Conservation (phyloP, 2,888 invertebrate species). For the Prenolepis imparis region DNA sequence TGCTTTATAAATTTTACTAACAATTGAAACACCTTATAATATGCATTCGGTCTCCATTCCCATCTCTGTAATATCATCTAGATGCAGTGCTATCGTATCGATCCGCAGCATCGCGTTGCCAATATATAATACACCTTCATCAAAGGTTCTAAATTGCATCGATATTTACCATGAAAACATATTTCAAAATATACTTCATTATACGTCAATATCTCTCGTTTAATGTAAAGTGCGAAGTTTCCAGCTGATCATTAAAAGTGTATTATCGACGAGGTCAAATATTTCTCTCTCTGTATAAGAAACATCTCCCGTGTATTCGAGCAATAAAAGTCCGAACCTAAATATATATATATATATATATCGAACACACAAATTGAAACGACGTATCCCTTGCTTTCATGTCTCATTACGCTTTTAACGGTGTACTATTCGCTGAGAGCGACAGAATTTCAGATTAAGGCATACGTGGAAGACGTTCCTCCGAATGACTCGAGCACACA, state of each 20-base stretch:
- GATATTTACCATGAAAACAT: slow-evolving; percentile 33
- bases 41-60: slow-evolving; percentile 39
- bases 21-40: slow-evolving; percentile 32
- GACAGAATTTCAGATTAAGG: slow-evolving; percentile 51
- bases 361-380: slow-evolving; percentile 26
- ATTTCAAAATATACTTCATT: slow-evolving; percentile 35
- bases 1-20: background rate
- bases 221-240: slow-evolving; percentile 15
- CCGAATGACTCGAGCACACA: slow-evolving; percentile 34
- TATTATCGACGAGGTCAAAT: background rate
- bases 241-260: slow-evolving; percentile 24
- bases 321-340: slow-evolving; percentile 21
- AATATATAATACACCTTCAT: slow-evolving; percentile 38
- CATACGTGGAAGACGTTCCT: slow-evolving; percentile 12
- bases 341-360: slow-evolving; percentile 13
- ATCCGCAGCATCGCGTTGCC: slow-evolving; percentile 7
- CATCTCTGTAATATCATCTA: slow-evolving; percentile 46
- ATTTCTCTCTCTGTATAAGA: background rate
- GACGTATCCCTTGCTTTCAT: slow-evolving; percentile 37
- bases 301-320: too few relatives aligned
- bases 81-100: slow-evolving; percentile 40
- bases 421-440: slow-evolving; percentile 20
- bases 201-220: slow-evolving; percentile 4
- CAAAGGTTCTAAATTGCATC: slow-evolving; percentile 36
- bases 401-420: slow-evolving; percentile 48